Evolutionary conservation across 2,888 invertebrate species (phyloP), one percentile per base, ranked within the genome.

Genomic region (Pecten maximus): DNA sequence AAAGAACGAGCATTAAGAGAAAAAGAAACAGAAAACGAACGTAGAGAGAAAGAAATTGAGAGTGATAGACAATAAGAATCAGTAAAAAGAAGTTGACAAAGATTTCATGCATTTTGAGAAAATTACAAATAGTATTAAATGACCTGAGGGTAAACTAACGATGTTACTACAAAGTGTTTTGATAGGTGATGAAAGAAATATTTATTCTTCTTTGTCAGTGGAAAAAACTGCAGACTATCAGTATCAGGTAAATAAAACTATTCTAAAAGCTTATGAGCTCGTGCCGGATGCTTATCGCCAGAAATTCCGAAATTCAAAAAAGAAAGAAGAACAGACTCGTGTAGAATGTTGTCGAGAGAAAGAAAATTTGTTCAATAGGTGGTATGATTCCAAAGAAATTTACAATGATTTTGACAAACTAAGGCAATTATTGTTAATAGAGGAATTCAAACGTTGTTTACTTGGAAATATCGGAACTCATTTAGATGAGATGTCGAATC

Each of bases 201-300:
- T n/a, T n/a, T n/a, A n/a, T n/a, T n/a, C n/a, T n/a, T n/a, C n/a
- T n/a, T n/a, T n/a, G n/a, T n/a, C n/a, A n/a, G n/a, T 54, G 16
- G 54, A 54, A 8, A 44, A 91, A 40, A 60, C 54, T 40, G 19
- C 88, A n/a, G 60, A 93, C 89, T 93, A 93, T 91, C 90, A 91
- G 16, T n/a, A n/a, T n/a, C 6, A 2, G 23, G 90, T 93, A 1
- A 92, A 93, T 48, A 16, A 87, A 40, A 40, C 16, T 28, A 90
- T 93, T 87, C 40, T 92, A 12, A 91, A 93, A 50, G 93, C 92
- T n/a, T 93, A 92, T 91, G 93, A 92, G 48, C 87, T 93, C 10
- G 92, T 93, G 1, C 92, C 93, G 28, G 92, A 92, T 40, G 93
- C 91, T 0, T 93, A 93, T 88, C 19, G 93, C n/a, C 91, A 92